Percentiles rank a stretch among this genome's conserved stretches.
phyloP scores from a whole-genome alignment of 1,140 invertebrate species.

The Procambarus virginalis region DNA sequence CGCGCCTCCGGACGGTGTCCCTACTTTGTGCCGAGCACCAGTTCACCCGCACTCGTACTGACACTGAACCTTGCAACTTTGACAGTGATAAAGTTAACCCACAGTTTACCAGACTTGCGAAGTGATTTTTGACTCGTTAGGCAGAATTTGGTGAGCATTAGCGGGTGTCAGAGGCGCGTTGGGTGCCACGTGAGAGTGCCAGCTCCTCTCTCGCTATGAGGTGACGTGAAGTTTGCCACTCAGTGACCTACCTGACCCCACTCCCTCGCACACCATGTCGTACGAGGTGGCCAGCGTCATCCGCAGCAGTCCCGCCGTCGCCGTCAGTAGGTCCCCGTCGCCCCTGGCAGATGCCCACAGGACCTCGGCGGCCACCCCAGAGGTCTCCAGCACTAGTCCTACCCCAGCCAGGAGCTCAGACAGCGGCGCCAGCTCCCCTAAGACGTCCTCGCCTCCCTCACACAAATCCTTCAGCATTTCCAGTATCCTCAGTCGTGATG shows the following conservation, averaged over 20 bases:
- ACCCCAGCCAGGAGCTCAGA: constrained; percentile 47
- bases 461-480: constrained; percentile 71
- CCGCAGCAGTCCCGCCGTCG: constrained; percentile 39
- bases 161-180: background rate
- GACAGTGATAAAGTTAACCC: constrained; percentile 10
- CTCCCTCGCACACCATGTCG: constrained; percentile 40
- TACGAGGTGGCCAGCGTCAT: constrained; percentile 58
- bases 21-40: background rate
- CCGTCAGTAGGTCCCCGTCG: constrained; percentile 40
- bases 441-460: constrained; percentile 62
- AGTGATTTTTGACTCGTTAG: constrained; percentile 13
- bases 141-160: constrained; percentile 1
- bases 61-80: background rate
- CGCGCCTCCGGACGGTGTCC: background rate
- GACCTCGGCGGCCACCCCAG: constrained; percentile 30
- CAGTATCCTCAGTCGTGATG: constrained; percentile 70
- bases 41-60: background rate
- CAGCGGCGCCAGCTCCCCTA: constrained; percentile 61
- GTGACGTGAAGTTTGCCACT: constrained; percentile 6
- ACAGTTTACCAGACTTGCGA: background rate
- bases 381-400: constrained; percentile 43
- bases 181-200: constrained; percentile 23
- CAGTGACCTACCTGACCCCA: no score
- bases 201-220: constrained; percentile 23
- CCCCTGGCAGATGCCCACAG: constrained; percentile 44